Percentiles rank a stretch among this genome's conserved stretches.
phyloP scores from a whole-genome alignment of 2,888 invertebrate species.

The Anthophora plumipes region DNA sequence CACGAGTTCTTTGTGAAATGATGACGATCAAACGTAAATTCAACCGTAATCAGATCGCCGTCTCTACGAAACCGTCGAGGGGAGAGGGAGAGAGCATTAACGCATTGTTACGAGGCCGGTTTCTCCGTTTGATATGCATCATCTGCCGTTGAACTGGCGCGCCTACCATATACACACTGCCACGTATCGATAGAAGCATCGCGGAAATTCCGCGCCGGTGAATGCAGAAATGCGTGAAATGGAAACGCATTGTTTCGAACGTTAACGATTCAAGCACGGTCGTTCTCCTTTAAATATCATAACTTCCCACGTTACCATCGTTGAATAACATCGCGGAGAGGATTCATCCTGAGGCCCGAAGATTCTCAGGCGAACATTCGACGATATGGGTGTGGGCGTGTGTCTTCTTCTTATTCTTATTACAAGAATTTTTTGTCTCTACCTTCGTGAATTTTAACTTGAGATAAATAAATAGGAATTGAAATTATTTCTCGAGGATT shows the following conservation, averaged over 20 bases:
- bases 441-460: too few relatives aligned
- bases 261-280: conserved; percentile 23
- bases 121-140: conserved; percentile 58
- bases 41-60: conserved; percentile 46
- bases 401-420: conserved; percentile 20
- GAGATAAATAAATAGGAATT: too few relatives aligned
- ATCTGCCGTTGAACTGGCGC: conserved; percentile 21
- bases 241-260: conserved; percentile 59
- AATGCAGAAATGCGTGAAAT: conserved; percentile 60
- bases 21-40: conserved; percentile 47
- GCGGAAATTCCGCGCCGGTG: conserved; percentile 48
- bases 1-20: conserved; percentile 41
- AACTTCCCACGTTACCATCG: conserved; percentile 60
- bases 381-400: conserved; percentile 31
- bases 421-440: too few relatives aligned
- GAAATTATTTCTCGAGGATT: too few relatives aligned
- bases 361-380: conserved; percentile 54
- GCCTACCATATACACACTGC: neutral
- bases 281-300: conserved; percentile 51
- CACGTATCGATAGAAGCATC: conserved; percentile 43
- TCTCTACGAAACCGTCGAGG: too few relatives aligned
- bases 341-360: conserved; percentile 15
- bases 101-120: conserved; percentile 46
- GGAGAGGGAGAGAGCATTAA: conserved; percentile 46
- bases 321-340: conserved; percentile 40